Evolutionary conservation across 1,140 invertebrate species (phyloP).

Genomic region (Drosophila ambigua): DNA sequence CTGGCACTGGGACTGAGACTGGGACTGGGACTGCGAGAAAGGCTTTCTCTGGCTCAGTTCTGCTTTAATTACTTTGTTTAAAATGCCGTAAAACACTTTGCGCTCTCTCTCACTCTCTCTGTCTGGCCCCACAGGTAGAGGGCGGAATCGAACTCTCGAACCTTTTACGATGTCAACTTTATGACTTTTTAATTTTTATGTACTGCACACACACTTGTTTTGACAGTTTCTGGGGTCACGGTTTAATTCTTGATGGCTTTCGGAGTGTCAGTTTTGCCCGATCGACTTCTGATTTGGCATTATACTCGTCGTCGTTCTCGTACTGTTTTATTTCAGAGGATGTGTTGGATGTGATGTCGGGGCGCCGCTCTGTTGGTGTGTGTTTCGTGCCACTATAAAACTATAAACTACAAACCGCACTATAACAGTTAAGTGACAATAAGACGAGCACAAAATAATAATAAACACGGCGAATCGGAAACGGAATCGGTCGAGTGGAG

Average conservation of each 20-base stretch:
- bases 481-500: conserved; percentile 43
- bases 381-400: conserved; percentile 54
- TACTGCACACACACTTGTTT: conserved; percentile 51
- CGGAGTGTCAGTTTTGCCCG: conserved; percentile 21
- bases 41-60: conserved; percentile 44
- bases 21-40: conserved; percentile 44
- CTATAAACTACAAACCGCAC: conserved; percentile 31
- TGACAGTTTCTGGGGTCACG: conserved; percentile 37
- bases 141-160: conserved; percentile 34
- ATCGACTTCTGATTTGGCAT: conserved; percentile 36
- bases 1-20: neutral
- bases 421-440: conserved; percentile 82
- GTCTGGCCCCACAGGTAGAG: conserved; percentile 34
- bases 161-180: conserved; percentile 68
- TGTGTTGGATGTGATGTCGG: neutral
- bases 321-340: conserved; percentile 23
- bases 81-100: conserved; percentile 71
- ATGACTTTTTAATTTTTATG: conserved; percentile 81
- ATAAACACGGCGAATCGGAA: conserved; percentile 61
- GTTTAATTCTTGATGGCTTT: conserved; percentile 6
- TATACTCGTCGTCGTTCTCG: neutral
- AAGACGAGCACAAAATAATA: conserved; percentile 67
- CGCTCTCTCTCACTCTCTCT: conserved; percentile 1
- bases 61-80: conserved; percentile 78
- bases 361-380: neutral